Evolutionary conservation across 1,140 invertebrate species (phyloP).

Genomic region (Sesamia nonagrioides): DNA sequence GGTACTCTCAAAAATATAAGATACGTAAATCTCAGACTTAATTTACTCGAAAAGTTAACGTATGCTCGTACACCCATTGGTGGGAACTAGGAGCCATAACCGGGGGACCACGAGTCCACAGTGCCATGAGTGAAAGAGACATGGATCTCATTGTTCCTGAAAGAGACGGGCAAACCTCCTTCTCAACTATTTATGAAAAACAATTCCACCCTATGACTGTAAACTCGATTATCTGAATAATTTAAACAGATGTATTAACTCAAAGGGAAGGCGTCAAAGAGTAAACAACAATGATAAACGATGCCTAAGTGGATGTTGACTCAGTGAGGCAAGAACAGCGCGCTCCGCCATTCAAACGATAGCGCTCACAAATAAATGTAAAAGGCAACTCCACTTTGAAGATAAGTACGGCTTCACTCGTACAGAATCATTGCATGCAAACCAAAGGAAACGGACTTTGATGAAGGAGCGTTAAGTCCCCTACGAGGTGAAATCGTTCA

Average conservation of each 20-base stretch:
- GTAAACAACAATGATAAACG: constrained; percentile 41
- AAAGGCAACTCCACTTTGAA: constrained; percentile 35
- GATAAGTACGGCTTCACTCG: constrained; percentile 27
- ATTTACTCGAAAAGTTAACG: too few species aligned
- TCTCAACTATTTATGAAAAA: not conserved
- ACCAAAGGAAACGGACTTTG: constrained; percentile 20
- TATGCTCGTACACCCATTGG: too few species aligned
- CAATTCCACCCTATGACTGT: not conserved
- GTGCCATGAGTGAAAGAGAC: not conserved
- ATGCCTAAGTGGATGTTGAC: constrained; percentile 36
- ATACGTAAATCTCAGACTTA: too few species aligned
- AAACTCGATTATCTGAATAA: constrained; percentile 19
- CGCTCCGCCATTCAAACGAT: constrained; percentile 33
- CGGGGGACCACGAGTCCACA: not conserved
- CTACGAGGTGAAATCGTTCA: not conserved
- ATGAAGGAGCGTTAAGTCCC: constrained; percentile 2
- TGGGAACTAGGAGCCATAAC: too few species aligned
- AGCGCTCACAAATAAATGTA: constrained; percentile 37
- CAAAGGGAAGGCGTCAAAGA: constrained; percentile 35
- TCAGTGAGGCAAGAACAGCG: constrained; percentile 34
- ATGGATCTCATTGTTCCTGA: not conserved
- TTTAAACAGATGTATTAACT: constrained; percentile 28
- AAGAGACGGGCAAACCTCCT: not conserved
- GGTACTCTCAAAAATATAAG: too few species aligned
- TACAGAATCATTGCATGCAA: constrained; percentile 30